A percentile compares a stretch with the other conserved stretches of the same genome.
These are phyloP conservation scores for Eupithecia exiguata DNA, from an alignment of 2,888 invertebrate species.

Conservation along the genomic window DNA sequence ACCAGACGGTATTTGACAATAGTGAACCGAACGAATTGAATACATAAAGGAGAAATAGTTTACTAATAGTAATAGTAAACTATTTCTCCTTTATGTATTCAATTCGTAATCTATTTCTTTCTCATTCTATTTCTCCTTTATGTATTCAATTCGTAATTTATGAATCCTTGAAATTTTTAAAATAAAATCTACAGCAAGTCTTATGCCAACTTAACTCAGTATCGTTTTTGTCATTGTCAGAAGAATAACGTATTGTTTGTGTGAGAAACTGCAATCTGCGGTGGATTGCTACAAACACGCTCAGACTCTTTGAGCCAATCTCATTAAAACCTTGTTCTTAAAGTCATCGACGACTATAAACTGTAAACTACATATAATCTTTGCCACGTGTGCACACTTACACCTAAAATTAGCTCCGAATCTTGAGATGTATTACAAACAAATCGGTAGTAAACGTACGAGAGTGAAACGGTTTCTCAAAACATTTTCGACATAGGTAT, in stretches of 20 bases:
- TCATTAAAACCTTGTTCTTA: slow-evolving; percentile 23
- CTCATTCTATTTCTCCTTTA: background rate
- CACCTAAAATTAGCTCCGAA: slow-evolving; percentile 36
- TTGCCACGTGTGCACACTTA: slow-evolving; percentile 35
- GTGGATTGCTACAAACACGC: slow-evolving; percentile 37
- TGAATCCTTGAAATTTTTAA: background rate
- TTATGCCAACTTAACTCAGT: slow-evolving; percentile 39
- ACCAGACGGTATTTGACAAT: slow-evolving; percentile 4
- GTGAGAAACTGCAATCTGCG: slow-evolving; percentile 44
- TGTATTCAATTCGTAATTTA: background rate
- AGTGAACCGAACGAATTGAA: too few species aligned
- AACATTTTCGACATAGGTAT: slow-evolving; percentile 35
- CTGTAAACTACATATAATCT: slow-evolving; percentile 28
- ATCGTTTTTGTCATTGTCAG: slow-evolving; percentile 45
- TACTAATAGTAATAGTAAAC: too few species aligned
- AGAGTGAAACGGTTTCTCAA: slow-evolving; percentile 36
- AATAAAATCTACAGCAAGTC: slow-evolving; percentile 16
- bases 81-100: too few species aligned
- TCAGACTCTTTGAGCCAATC: slow-evolving; percentile 35
- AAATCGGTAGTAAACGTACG: slow-evolving; percentile 27
- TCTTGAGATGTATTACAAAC: slow-evolving; percentile 35
- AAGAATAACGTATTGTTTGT: slow-evolving; percentile 47
- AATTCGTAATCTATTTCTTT: too few species aligned
- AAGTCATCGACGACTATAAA: slow-evolving; percentile 35
- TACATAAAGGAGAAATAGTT: too few species aligned